Conservation (phyloP, 2,113 vertebrate genomes). For the Neomonachus schauinslandi region DNA sequence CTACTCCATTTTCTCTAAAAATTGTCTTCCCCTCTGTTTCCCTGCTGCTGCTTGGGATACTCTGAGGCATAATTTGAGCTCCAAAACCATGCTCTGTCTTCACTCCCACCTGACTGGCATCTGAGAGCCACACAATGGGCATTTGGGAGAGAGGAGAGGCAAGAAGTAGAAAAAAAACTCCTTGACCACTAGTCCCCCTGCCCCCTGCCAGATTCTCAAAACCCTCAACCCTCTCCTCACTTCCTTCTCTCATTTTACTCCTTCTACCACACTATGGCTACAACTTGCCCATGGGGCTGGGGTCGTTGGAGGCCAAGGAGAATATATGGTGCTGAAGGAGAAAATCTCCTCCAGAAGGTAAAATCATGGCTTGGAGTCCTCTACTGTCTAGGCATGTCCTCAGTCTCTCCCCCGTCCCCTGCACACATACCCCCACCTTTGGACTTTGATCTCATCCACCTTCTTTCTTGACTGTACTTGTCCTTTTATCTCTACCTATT, state of each 20-base stretch:
- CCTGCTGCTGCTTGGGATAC: not conserved
- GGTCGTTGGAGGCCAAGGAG: not conserved
- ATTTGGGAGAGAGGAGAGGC: not conserved
- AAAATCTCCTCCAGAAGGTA: not conserved
- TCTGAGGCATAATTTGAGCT: not conserved
- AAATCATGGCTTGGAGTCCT: not conserved
- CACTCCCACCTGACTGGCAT: not conserved
- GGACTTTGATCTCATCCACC: not conserved
- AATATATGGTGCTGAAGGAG: not conserved
- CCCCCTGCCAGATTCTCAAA: not conserved
- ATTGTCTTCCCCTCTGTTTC: fast-evolving
- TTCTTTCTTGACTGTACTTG: not conserved
- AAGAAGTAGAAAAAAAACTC: not conserved
- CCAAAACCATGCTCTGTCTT: not conserved
- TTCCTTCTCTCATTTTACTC: not conserved
- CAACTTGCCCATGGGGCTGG: not conserved
- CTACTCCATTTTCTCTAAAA: not conserved
- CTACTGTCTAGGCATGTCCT: not conserved
- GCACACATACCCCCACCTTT: not conserved
- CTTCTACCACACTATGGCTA: not conserved
- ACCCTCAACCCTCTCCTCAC: not conserved
- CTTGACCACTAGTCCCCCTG: not conserved
- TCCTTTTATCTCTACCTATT: not conserved
- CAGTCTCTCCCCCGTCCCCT: not conserved
- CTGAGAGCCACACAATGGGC: not conserved